Evolutionary conservation across 2,888 invertebrate species (phyloP), one percentile per base, ranked within the genome.

Genomic region (Cheilosia variabilis): DNA sequence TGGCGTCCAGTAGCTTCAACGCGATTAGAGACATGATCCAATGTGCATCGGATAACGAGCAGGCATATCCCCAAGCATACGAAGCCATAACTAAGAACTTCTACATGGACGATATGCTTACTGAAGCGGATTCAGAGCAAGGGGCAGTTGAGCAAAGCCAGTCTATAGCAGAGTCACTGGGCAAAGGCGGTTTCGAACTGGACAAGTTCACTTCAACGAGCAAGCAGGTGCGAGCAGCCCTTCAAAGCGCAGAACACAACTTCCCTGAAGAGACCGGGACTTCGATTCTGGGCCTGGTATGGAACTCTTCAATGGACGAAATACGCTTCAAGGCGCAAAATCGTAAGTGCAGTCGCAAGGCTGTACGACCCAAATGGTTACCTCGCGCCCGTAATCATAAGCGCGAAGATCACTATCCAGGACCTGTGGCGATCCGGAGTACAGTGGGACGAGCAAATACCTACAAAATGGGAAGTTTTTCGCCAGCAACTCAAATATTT

Each of bases 1-100:
- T 77, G 60, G 31, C 77, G 7, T 77, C 77, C n/a, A 60, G 53
- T 15, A 52, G 53, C n/a, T 68, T 66, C 27, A 57, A 76, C n/a
- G 57, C 58, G n/a, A 27, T 47, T 5, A 43, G 58, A 52, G 53
- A n/a, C n/a, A n/a, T n/a, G n/a, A n/a, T n/a, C 53, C 6, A 57
- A 37, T 53, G 77, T n/a, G 66, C 47, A 22, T 15, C 2, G 4
- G 52, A 68, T 6, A 27, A 77, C 10, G 19, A 37, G 10, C 22
- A 53, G n/a, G 10, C 15, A 27, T 60, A 65, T 24, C 69, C 52
- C 37, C 31, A 22, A 43, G 47, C 41, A 31, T 62, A 66, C 55
- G 41, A 63, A 45, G 72, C 58, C 27, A 72, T 63, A 19, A 43
- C 9, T 62, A n/a, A n/a, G n/a, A n/a, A n/a, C n/a, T n/a, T n/a